Percentiles rank a stretch among this genome's conserved stretches.
phyloP scores from a whole-genome alignment of 2,113 vertebrate genomes.

The Propithecus coquereli region DNA sequence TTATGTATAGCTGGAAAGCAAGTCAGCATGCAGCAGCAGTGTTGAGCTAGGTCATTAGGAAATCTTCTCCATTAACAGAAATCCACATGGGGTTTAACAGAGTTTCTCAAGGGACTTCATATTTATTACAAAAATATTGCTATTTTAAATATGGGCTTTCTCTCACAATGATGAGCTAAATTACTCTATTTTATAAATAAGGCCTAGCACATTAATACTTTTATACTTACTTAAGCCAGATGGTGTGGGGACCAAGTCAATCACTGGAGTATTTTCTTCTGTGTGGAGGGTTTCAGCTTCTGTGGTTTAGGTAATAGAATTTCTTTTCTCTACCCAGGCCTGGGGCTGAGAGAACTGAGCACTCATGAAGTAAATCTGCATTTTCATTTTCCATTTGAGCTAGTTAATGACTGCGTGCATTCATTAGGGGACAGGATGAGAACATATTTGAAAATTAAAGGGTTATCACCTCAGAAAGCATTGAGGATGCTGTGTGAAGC shows the following conservation, averaged over 20 bases:
- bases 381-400: slow-evolving; percentile 47
- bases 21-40: not conserved
- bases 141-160: slow-evolving; percentile 3
- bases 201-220: not conserved
- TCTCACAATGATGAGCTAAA: not conserved
- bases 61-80: slow-evolving; percentile 12
- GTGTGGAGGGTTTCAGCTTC: slow-evolving; percentile 32
- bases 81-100: not conserved
- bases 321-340: not conserved
- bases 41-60: slow-evolving; percentile 24
- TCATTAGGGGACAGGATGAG: slow-evolving; percentile 1
- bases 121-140: slow-evolving; percentile 28
- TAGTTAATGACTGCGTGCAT: slow-evolving; percentile 18
- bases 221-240: not conserved
- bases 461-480: not conserved
- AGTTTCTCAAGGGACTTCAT: not conserved
- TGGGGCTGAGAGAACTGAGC: slow-evolving; percentile 30
- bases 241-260: not conserved
- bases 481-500: not conserved
- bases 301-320: slow-evolving; percentile 45
- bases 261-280: slow-evolving; percentile 7
- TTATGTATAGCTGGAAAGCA: slow-evolving; percentile 20
- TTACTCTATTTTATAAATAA: slow-evolving; percentile 36
- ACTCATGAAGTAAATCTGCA: slow-evolving; percentile 17
- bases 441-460: slow-evolving; percentile 36